These are phyloP conservation scores for Patella depressa DNA, from an alignment of 2,888 invertebrate genomes.

Conservation along the genomic window DNA sequence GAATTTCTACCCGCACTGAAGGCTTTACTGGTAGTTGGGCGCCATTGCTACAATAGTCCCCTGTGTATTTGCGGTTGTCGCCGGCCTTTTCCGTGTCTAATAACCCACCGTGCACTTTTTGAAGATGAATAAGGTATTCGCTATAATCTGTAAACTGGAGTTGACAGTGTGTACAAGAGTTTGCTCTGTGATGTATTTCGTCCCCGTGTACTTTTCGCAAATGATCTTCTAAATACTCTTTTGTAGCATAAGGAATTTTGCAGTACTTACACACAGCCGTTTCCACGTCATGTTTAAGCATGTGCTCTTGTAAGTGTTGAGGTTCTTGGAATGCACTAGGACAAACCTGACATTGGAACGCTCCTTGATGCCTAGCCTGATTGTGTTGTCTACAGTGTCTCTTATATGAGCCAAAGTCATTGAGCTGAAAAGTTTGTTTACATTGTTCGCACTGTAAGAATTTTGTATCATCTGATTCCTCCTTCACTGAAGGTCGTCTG, in stretches of 20 bases:
- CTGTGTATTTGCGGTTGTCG: neutral
- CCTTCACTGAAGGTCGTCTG: constrained; percentile 11
- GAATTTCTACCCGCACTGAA: neutral
- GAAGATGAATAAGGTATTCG: constrained; percentile 29
- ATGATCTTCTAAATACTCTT: constrained; percentile 28
- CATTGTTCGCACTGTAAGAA: constrained; percentile 61
- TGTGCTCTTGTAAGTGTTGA: constrained; percentile 44
- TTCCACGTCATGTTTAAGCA: constrained; percentile 28
- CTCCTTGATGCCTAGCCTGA: constrained; percentile 42
- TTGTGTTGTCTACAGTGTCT: constrained; percentile 62
- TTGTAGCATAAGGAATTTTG: constrained; percentile 30
- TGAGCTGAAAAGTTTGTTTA: constrained; percentile 61
- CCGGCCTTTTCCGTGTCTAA: neutral
- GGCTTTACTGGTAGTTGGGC: neutral
- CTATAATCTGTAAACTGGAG: constrained; percentile 7
- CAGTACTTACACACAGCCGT: constrained; percentile 39
- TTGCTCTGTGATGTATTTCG: constrained; percentile 6
- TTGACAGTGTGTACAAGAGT: neutral
- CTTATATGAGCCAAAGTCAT: constrained; percentile 66
- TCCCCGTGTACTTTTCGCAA: constrained; percentile 25
- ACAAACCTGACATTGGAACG: constrained; percentile 51
- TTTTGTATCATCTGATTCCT: constrained; percentile 44
- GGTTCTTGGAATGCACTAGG: constrained; percentile 48
- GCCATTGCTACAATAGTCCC: neutral
- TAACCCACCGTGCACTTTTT: constrained; percentile 24